A percentile compares a stretch with the other conserved stretches of the same genome.
These are phyloP conservation scores for Drosophila carrolli DNA, from an alignment of 1,140 invertebrate species.

Conservation along the genomic window DNA sequence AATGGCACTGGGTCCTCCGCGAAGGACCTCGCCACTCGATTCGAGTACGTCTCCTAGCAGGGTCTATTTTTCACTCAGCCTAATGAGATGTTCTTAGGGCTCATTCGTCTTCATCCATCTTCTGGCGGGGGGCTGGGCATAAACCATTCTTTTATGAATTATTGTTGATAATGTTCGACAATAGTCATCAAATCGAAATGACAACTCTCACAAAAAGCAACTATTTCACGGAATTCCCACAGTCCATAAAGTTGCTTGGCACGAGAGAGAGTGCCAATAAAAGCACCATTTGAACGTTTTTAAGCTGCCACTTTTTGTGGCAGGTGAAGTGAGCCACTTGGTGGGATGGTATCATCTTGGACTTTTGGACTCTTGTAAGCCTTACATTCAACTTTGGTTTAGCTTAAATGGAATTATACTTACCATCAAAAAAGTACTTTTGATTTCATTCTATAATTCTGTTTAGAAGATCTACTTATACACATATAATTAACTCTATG, in stretches of 20 bases:
- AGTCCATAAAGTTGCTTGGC: constrained; percentile 5
- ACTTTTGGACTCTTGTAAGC: neutral
- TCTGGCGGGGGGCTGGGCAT: neutral
- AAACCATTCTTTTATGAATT: constrained; percentile 35
- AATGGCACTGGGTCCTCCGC: neutral
- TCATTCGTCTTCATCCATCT: constrained; percentile 52
- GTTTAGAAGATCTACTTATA: too few relatives aligned
- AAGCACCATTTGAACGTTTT: neutral
- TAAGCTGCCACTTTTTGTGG: neutral
- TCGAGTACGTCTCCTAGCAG: neutral
- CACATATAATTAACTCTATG: too few relatives aligned
- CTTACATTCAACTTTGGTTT: neutral
- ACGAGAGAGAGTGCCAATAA: too few relatives aligned
- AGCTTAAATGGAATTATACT: too few relatives aligned
- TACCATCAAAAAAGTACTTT: neutral
- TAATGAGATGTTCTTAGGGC: constrained; percentile 46
- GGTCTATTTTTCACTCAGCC: constrained; percentile 53
- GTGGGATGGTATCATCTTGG: neutral
- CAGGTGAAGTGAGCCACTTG: neutral
- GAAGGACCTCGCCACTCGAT: neutral
- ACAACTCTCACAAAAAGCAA: constrained; percentile 17
- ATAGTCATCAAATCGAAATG: constrained; percentile 45
- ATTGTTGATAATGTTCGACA: constrained; percentile 45
- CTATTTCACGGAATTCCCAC: neutral
- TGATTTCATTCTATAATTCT: too few relatives aligned